phyloP scores from a whole-genome alignment of 2,888 invertebrate genomes.

The Rotaria socialis region DNA sequence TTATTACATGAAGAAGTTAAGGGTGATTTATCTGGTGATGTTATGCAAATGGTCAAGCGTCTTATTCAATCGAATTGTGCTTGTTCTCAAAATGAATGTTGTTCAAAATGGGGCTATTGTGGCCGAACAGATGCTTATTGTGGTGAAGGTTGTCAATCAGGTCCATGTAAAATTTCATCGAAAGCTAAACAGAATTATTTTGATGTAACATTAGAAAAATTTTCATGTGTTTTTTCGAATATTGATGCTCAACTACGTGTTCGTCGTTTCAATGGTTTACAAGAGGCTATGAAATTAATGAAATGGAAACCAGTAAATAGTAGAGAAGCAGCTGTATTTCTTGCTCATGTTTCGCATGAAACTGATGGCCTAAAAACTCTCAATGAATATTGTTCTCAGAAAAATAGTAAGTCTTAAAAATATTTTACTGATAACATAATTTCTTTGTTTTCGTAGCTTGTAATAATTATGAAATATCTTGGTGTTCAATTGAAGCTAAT shows the following conservation, averaged over 20 bases:
- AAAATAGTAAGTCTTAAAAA: background rate
- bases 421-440: background rate
- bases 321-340: background rate
- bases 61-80: background rate
- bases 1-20: background rate
- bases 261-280: background rate
- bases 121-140: background rate
- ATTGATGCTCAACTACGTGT: background rate
- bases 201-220: background rate
- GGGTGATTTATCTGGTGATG: background rate
- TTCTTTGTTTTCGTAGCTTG: background rate
- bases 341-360: slow-evolving; percentile 27
- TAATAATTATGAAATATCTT: slow-evolving; percentile 35
- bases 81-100: background rate
- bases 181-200: background rate
- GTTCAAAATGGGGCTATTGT: slow-evolving; percentile 34
- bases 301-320: background rate
- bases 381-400: background rate
- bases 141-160: slow-evolving; percentile 4
- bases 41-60: background rate
- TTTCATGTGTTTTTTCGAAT: background rate
- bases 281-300: background rate
- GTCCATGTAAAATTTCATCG: background rate
- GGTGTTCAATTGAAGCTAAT: background rate
- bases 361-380: background rate